These are phyloP conservation scores for Drosophila lini DNA, from an alignment of 1,140 invertebrate genomes.

Conservation along the genomic window DNA sequence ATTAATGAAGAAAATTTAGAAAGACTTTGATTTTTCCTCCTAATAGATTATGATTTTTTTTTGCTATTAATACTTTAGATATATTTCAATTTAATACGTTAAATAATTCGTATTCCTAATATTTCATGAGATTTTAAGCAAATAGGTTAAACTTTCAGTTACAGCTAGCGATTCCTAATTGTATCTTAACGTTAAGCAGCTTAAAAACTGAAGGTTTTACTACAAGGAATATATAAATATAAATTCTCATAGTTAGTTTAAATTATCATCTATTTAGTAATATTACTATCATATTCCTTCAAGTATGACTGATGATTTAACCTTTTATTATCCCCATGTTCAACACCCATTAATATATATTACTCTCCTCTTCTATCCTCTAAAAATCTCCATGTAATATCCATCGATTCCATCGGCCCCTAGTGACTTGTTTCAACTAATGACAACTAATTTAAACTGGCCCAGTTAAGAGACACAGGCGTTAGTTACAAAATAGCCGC, in stretches of 20 bases:
- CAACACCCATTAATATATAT: neutral
- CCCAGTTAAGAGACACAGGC: constrained; percentile 15
- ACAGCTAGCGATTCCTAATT: no score
- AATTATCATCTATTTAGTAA: no score
- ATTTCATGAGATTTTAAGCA: no score
- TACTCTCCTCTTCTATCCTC: neutral
- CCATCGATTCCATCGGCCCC: constrained; percentile 4
- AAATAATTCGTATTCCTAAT: no score
- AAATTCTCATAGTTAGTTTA: neutral
- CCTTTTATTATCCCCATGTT: neutral
- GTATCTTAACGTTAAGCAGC: no score
- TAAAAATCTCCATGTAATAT: neutral
- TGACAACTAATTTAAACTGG: constrained; percentile 23
- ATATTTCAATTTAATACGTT: no score
- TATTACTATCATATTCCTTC: neutral
- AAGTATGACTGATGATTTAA: neutral
- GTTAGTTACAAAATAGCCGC: constrained; percentile 25
- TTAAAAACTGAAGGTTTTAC: no score
- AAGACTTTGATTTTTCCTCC: neutral
- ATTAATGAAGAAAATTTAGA: neutral
- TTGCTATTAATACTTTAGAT: no score
- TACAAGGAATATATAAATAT: no score
- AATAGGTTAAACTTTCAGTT: neutral
- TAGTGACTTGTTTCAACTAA: neutral
- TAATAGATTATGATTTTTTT: neutral